Base-by-base conservation (phyloP, 2,888 invertebrate species). In the Drosophila incognita region DNA sequence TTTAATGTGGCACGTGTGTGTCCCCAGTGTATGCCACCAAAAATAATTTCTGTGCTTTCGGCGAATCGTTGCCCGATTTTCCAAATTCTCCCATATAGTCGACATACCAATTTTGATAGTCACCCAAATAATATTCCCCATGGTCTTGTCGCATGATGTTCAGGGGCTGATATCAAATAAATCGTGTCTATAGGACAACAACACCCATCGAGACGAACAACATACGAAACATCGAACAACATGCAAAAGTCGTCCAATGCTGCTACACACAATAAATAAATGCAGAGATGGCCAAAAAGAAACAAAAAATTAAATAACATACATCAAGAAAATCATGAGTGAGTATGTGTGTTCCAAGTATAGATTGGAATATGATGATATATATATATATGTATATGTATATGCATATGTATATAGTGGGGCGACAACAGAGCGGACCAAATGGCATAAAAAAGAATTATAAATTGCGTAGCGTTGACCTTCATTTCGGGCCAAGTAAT, bases 401-500 rank as follows among this genome's bases (percentile, higher is more conserved):
- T 51, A 51, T 68, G 46, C 49, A 64, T 67, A 56, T 60, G 58
- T 76, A 31, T 54, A 63, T 60, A 52, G 57, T 33, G 73, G 73
- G 61, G 51, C 69, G 80, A 67, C 82, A 78, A 60, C 64, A 69
- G 67, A 65, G 51, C 53, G 51, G 60, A 69, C 56, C 66, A 69
- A 79, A 81, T 79, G 87, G 84, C 89, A 85, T 89, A 87, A 89
- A 85, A 85, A 86, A 82, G 81, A 82, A 86, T 85, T 89, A 89
- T 89, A 89, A 86, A 86, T 86, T 86, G 90, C 85, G 85, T 86
- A 87, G 88, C 89, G 82, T 71, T 86, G 88, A 89, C 90, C 90
- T 86, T 86, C 89, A 89, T 85, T 87, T 82, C 88, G 78, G 88
- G 75, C 89, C 82, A 89, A 89, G 85, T 86, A 86, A 86, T 89